These are phyloP conservation scores for Cephus runcator DNA, from an alignment of 2,888 invertebrate species.

Conservation along the genomic window DNA sequence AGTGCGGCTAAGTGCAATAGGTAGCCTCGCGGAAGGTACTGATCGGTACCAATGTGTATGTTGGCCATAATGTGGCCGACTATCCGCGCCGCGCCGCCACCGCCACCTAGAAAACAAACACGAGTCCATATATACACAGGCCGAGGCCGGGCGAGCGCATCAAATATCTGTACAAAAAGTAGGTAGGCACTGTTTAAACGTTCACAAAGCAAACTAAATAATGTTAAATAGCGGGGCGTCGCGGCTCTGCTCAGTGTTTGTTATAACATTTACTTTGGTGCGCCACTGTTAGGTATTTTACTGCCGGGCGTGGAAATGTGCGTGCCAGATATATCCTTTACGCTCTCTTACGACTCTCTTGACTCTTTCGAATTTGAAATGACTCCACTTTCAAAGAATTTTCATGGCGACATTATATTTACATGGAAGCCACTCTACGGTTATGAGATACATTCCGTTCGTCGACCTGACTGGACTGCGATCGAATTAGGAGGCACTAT, in stretches of 20 bases:
- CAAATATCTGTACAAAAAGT: conserved; percentile 51
- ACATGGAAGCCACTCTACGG: neutral
- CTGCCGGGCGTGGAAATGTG: conserved; percentile 54
- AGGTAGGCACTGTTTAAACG: conserved; percentile 59
- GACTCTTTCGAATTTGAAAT: conserved; percentile 10
- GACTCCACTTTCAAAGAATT: neutral
- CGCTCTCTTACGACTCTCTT: conserved; percentile 45
- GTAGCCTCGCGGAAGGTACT: neutral
- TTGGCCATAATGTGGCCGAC: neutral
- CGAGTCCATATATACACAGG: conserved; percentile 38
- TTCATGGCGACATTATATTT: neutral
- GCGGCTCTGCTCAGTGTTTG: conserved; percentile 53
- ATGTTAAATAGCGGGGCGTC: conserved; percentile 62
- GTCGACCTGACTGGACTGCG: neutral
- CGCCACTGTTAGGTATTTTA: conserved; percentile 57
- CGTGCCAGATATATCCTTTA: conserved; percentile 58
- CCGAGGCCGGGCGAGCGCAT: conserved; percentile 43
- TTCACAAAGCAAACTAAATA: conserved; percentile 63
- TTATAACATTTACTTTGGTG: conserved; percentile 62
- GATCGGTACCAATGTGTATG: neutral
- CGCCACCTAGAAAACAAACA: conserved; percentile 58
- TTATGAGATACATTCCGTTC: neutral
- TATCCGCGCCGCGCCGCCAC: conserved; percentile 18
- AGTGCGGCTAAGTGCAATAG: neutral
- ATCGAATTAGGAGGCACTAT: neutral